A percentile compares a stretch with the other conserved stretches of the same genome.
These are phyloP conservation scores for Acronicta psi DNA, from an alignment of 2,888 invertebrate species.

Conservation along the genomic window DNA sequence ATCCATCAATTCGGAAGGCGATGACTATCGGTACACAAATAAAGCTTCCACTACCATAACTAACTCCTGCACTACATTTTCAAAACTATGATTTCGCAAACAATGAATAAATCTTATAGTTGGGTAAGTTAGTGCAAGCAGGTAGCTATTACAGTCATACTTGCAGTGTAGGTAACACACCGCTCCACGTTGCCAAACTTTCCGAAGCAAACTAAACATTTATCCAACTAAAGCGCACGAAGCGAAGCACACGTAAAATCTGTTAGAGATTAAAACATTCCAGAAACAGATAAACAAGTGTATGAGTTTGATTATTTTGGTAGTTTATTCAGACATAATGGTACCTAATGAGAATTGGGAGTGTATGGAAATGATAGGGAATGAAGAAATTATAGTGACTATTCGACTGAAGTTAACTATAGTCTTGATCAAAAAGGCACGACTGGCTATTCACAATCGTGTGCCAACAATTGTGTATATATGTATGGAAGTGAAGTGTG, in stretches of 20 bases:
- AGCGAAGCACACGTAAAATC: constrained; percentile 23
- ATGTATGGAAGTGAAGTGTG: too few relatives aligned
- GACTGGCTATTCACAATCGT: too few relatives aligned
- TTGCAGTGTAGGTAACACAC: constrained; percentile 21
- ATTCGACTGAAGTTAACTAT: too few relatives aligned
- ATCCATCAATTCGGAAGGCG: constrained; percentile 20
- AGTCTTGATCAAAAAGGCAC: too few relatives aligned
- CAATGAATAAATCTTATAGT: constrained; percentile 26
- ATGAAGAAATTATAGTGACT: too few relatives aligned
- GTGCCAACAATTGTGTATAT: too few relatives aligned
- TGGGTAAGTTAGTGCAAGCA: constrained; percentile 20
- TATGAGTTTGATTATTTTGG: too few relatives aligned
- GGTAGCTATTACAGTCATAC: constrained; percentile 21
- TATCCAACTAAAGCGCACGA: constrained; percentile 36
- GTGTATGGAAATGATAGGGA: too few relatives aligned
- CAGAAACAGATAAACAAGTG: constrained; percentile 46
- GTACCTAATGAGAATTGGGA: too few relatives aligned
- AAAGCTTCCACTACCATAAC: constrained; percentile 5
- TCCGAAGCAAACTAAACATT: constrained; percentile 14
- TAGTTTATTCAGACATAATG: too few relatives aligned
- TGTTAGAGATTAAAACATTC: constrained; percentile 38
- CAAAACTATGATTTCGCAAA: constrained; percentile 33
- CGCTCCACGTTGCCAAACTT: constrained; percentile 36
- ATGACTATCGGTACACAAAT: constrained; percentile 25
- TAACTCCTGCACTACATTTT: constrained; percentile 13